Evolutionary conservation across 2,797 vertebrate genomes (phyloP).

Genomic region (Pseudotriccus pelzelni): DNA sequence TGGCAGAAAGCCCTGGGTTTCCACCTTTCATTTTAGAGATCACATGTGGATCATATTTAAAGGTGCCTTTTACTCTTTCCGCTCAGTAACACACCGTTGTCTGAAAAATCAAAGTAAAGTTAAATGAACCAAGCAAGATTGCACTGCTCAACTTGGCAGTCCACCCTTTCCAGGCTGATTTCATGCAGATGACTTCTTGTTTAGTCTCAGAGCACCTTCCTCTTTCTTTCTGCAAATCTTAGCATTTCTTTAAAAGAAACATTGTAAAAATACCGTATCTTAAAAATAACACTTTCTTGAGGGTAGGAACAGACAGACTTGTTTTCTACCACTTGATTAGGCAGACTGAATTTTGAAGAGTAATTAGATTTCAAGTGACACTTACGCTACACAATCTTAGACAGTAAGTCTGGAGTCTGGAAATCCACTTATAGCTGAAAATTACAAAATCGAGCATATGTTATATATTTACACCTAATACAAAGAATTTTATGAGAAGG

Average conservation of each 20-base stretch:
- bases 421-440: background rate
- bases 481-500: background rate
- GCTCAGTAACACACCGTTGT: background rate
- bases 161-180: background rate
- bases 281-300: background rate
- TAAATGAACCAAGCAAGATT: fast-evolving
- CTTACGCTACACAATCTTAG: background rate
- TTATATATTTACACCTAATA: background rate
- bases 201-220: conserved; percentile 26
- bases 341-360: background rate
- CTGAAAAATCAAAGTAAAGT: background rate
- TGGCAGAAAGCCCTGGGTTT: background rate
- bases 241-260: background rate
- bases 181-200: background rate
- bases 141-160: background rate
- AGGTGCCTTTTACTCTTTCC: background rate
- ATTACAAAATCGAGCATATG: background rate
- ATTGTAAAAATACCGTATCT: background rate
- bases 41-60: background rate
- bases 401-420: background rate
- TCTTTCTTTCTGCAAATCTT: conserved; percentile 40
- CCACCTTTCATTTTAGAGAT: background rate
- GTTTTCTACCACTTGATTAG: background rate
- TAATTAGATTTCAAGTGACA: background rate
- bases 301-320: background rate